Evolutionary conservation across 2,113 vertebrate species (phyloP).

Genomic region (Antigone vipio): DNA sequence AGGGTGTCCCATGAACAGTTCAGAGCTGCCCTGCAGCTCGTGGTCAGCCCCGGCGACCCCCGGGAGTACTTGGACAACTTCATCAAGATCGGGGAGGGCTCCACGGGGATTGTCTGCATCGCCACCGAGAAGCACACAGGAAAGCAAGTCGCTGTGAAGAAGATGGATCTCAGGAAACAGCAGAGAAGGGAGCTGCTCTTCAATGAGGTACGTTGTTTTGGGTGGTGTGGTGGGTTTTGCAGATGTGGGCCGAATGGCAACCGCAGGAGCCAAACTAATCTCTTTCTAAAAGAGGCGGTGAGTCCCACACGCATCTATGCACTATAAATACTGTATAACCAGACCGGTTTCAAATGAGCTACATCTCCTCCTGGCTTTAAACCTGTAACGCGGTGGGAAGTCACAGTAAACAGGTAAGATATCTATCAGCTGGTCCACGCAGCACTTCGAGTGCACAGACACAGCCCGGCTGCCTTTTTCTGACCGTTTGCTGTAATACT

Average conservation of each 20-base stretch:
- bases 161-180: constrained; percentile 98
- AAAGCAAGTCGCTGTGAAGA: constrained; percentile 97
- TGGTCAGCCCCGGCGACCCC: constrained; percentile 96
- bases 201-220: constrained; percentile 82
- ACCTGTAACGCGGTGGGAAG: not conserved
- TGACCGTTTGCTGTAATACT: not conserved
- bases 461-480: not conserved
- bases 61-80: constrained; percentile 96
- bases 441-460: not conserved
- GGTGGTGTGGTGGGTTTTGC: rapidly evolving
- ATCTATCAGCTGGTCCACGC: not conserved
- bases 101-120: constrained; percentile 97
- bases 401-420: not conserved
- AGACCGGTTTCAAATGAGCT: not conserved
- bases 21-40: constrained; percentile 93
- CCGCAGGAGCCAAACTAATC: rapidly evolving
- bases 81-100: constrained; percentile 98
- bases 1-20: constrained; percentile 98
- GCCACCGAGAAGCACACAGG: constrained; percentile 95
- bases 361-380: not conserved
- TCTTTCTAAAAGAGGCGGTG: not conserved
- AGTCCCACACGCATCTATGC: rapidly evolving
- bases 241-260: not conserved
- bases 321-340: not conserved
- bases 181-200: constrained; percentile 96